Evolutionary conservation across 2,888 invertebrate genomes (phyloP).

Genomic region (Dasysyrphus albostriatus): DNA sequence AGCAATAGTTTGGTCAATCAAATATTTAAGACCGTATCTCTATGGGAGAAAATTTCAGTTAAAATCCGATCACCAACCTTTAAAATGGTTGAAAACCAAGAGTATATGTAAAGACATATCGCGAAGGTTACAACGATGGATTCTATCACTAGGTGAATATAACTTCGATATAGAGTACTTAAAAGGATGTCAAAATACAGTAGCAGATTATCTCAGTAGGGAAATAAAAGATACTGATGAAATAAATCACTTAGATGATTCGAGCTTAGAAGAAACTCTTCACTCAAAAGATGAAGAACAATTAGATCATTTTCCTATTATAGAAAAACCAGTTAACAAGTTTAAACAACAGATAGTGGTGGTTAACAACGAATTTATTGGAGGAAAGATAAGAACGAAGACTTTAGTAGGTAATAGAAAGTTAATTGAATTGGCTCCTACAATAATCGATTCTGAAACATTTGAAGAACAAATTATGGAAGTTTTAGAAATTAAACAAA

Average conservation of each 20-base stretch:
- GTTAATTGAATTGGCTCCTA: background rate
- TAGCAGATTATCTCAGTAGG: slow-evolving; percentile 7
- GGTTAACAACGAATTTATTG: background rate
- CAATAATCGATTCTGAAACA: background rate
- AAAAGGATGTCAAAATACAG: background rate
- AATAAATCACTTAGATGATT: background rate
- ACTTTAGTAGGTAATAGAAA: background rate
- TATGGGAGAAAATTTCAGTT: slow-evolving; percentile 75
- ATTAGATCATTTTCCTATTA: background rate
- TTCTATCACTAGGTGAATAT: background rate
- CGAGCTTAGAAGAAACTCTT: background rate
- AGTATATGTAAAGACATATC: slow-evolving; percentile 1
- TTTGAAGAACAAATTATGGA: background rate
- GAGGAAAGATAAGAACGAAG: background rate
- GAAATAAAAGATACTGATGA: background rate
- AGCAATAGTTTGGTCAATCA: too few species aligned
- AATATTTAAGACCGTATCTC: background rate
- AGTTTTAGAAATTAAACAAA: background rate
- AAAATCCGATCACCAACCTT: background rate
- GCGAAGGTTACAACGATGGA: background rate
- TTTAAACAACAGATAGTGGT: background rate
- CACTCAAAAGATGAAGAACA: background rate
- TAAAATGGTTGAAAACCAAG: background rate
- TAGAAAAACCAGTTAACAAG: background rate
- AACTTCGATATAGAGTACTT: background rate